phyloP scores from a whole-genome alignment of 2,797 vertebrate genomes.

The Gadopsis marmoratus region DNA sequence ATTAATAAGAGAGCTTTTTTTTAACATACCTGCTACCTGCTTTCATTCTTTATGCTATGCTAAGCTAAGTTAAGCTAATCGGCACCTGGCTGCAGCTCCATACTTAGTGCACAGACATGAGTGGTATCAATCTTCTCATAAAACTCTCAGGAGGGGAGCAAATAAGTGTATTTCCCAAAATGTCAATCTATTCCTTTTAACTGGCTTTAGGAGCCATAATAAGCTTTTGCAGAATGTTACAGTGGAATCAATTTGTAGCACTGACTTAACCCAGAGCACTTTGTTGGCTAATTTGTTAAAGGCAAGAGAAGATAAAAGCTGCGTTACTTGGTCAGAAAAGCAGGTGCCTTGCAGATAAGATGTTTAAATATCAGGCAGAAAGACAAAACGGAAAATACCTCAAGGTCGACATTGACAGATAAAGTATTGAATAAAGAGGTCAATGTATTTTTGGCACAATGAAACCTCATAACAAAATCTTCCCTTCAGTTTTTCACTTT shows the following conservation, averaged over 20 bases:
- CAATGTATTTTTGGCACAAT: not conserved
- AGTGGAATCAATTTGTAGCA: not conserved
- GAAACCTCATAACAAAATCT: not conserved
- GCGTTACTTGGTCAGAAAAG: not conserved
- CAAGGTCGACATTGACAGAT: not conserved
- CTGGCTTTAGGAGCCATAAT: not conserved
- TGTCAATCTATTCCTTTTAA: not conserved
- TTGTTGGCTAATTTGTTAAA: not conserved
- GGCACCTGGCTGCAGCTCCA: not conserved
- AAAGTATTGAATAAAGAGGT: too few relatives aligned
- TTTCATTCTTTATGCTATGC: not conserved
- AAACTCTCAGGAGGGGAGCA: not conserved
- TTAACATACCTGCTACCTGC: not conserved
- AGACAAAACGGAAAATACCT: not conserved
- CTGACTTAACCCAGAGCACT: not conserved
- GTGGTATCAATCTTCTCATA: not conserved
- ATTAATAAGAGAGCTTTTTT: not conserved
- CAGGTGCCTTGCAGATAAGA: not conserved
- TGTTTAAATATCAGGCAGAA: not conserved
- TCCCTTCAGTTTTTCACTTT: constrained; percentile 8
- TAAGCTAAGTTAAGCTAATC: not conserved
- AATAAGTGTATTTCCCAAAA: not conserved
- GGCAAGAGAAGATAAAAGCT: not conserved
- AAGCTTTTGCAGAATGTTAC: not conserved
- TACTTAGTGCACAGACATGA: not conserved